Evolutionary conservation across 1,140 invertebrate genomes (phyloP), one percentile per base, ranked within the genome.

Genomic region (Onthophagus taurus): DNA sequence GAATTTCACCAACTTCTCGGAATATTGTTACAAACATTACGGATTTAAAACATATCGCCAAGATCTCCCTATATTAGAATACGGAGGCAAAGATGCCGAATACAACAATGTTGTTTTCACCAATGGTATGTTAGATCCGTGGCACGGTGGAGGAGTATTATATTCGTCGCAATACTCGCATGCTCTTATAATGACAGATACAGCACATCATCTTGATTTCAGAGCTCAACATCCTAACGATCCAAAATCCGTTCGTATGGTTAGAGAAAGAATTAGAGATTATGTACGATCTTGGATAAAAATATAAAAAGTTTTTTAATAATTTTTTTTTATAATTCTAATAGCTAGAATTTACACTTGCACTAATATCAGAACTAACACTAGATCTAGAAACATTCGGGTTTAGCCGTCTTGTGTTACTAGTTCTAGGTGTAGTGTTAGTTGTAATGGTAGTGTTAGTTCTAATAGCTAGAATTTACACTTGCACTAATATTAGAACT

Each of bases 141-240:
- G 94, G 94, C 82, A 82, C 29, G 79, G 81, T 51, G 91, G 91
- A 50, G 92, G 92, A 19, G 81, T 95, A 9, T 54, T 88, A 50
- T 78, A 80, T 41, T 57, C 87, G 1, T 83, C 82, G 17, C 63
- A 70, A 4, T 69, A 75, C 6, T n/a, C n/a, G n/a, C 58, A 78
- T 2, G 75, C 87, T 2, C 69, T 97, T 2, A 70, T 91, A 11
- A 86, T 98, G 39, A 77, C 85, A 2, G 81, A 92, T 64, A 88
- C 81, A 1, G 93, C 92, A 5, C 93, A 97, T 70, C 94, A 97
- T 64, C 71, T 95, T 19, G 94, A 97, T 65, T 71, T 97, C 12
- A 74, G 93, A 54, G 68, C 68, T 0, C 65, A 72, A 2, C 77
- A 90, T 65, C 64, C 69, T 1, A 58, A 67, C 5, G 90, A 95